These are phyloP conservation scores for Scaptomyza polygonia DNA, from an alignment of 2,888 invertebrate species.

Conservation along the genomic window DNA sequence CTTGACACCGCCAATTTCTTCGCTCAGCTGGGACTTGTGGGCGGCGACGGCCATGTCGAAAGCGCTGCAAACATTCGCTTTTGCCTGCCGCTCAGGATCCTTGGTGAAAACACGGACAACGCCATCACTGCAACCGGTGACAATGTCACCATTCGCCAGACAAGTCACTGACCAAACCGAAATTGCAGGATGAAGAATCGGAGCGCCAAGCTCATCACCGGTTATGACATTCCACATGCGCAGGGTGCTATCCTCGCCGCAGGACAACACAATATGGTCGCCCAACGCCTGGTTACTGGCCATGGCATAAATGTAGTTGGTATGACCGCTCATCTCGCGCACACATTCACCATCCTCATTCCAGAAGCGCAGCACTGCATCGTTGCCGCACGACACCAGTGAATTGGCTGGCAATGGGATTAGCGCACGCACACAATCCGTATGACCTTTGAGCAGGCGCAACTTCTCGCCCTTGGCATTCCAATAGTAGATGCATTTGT, in stretches of 20 bases:
- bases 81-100: conserved; percentile 89
- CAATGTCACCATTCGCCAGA: conserved; percentile 94
- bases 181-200: conserved; percentile 88
- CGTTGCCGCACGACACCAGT: conserved; percentile 96
- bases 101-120: conserved; percentile 93
- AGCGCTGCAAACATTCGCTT: conserved; percentile 86
- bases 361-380: conserved; percentile 95
- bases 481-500: conserved; percentile 95
- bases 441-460: conserved; percentile 91
- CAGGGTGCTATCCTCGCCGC: conserved; percentile 95
- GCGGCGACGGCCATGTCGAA: conserved; percentile 91
- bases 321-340: conserved; percentile 91
- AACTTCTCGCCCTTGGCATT: conserved; percentile 88
- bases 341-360: conserved; percentile 91
- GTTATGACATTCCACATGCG: conserved; percentile 89
- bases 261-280: conserved; percentile 89
- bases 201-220: conserved; percentile 75
- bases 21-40: conserved; percentile 86
- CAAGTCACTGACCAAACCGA: conserved; percentile 95
- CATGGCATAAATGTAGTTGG: conserved; percentile 93
- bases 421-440: conserved; percentile 95
- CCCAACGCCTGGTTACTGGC: conserved; percentile 86
- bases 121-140: conserved; percentile 95
- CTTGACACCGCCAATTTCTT: conserved; percentile 93
- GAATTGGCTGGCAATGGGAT: conserved; percentile 88